Evolutionary conservation across 2,113 vertebrate genomes (phyloP).

Genomic region (Hydrolagus affinis): DNA sequence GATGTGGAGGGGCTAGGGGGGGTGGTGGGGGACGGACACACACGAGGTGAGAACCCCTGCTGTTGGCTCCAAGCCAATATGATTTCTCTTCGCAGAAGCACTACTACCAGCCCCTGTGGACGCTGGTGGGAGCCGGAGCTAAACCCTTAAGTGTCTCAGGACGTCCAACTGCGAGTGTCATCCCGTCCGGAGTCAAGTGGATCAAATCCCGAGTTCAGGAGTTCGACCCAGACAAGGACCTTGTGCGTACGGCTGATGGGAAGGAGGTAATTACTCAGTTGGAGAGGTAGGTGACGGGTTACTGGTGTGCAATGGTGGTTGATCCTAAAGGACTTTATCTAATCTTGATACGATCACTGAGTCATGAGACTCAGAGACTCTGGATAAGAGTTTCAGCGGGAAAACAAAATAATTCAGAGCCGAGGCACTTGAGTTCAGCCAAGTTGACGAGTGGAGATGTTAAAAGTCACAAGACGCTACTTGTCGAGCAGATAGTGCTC

Average conservation of each 20-base stretch:
- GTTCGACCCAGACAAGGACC: slow-evolving; percentile 74
- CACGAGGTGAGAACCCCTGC: neutral
- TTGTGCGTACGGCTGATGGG: slow-evolving; percentile 63
- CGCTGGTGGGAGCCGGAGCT: slow-evolving; percentile 83
- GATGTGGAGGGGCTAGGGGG: neutral
- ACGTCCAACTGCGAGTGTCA: slow-evolving; percentile 63
- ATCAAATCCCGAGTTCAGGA: slow-evolving; percentile 72
- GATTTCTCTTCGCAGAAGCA: slow-evolving; percentile 59
- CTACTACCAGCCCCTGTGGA: slow-evolving; percentile 96
- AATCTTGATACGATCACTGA: neutral
- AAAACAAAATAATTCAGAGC: no score
- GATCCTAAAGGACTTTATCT: neutral
- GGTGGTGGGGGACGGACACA: no score
- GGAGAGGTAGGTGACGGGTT: neutral
- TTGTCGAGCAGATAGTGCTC: no score
- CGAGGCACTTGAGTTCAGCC: no score
- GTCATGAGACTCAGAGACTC: neutral
- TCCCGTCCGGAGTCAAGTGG: slow-evolving; percentile 82
- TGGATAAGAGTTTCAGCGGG: neutral
- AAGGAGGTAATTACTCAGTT: slow-evolving; percentile 56
- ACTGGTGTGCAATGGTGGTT: neutral
- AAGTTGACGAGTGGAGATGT: no score
- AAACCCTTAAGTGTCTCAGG: slow-evolving; percentile 65
- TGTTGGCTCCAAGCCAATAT: neutral
- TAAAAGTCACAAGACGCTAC: no score